Percentiles rank a stretch among this genome's conserved stretches.
Evolutionary conservation across 2,888 invertebrate species (phyloP).

Genomic region (Cosmopolites sordidus): DNA sequence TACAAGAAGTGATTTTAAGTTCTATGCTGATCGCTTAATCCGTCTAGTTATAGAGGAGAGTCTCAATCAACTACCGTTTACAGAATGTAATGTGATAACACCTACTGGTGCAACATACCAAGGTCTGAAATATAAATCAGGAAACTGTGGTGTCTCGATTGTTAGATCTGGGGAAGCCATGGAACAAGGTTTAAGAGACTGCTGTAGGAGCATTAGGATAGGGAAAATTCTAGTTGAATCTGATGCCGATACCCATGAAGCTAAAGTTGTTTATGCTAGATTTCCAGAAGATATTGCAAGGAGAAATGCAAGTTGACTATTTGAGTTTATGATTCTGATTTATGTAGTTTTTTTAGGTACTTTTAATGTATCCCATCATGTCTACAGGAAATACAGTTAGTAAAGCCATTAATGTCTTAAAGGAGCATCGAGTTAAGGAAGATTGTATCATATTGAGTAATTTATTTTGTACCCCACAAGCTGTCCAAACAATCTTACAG

Average conservation of each 20-base stretch:
- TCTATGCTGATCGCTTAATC: conserved; percentile 96
- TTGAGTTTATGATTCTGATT: too few relatives aligned
- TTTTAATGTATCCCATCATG: conserved; percentile 99
- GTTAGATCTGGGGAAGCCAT: conserved; percentile 67
- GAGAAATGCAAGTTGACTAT: conserved; percentile 53
- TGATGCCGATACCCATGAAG: conserved; percentile 93
- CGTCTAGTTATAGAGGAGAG: conserved; percentile 97
- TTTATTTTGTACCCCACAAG: conserved; percentile 92
- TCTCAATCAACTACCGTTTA: conserved; percentile 92
- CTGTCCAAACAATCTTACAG: conserved; percentile 76
- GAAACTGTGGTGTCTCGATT: conserved; percentile 77
- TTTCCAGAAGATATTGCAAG: conserved; percentile 93
- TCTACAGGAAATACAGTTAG: conserved; percentile 96
- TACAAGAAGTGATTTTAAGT: conserved; percentile 92
- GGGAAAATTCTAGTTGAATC: conserved; percentile 98
- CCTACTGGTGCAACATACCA: conserved; percentile 84
- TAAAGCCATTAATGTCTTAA: conserved; percentile 88
- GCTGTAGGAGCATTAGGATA: conserved; percentile 96
- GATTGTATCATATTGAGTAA: conserved; percentile 95
- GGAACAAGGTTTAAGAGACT: conserved; percentile 77
- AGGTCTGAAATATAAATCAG: conserved; percentile 83
- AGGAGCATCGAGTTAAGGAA: conserved; percentile 90
- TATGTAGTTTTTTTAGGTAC: conserved; percentile 58
- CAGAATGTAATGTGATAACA: conserved; percentile 84
- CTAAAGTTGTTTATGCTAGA: conserved; percentile 94